Evolutionary conservation across 2,113 vertebrate species (phyloP).

Genomic region (Sinocyclocheilus grahami): DNA sequence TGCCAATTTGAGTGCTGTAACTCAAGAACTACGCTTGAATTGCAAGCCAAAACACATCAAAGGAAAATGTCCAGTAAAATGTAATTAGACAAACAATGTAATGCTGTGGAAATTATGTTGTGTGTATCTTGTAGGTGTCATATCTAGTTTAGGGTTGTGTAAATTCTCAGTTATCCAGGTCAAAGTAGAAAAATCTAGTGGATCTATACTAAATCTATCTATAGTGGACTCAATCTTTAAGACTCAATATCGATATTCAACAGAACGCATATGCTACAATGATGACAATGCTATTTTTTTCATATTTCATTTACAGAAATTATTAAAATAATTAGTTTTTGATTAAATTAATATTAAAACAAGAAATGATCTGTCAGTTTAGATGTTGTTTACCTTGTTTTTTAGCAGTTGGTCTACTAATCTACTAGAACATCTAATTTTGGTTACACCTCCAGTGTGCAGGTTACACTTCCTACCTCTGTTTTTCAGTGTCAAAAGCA

Average conservation of each 20-base stretch:
- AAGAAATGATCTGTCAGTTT: not conserved
- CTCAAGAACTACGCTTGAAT: not conserved
- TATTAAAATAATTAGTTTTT: not conserved
- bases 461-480: not conserved
- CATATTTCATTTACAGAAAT: not conserved
- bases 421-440: not conserved
- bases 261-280: no score
- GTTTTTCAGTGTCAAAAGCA: not conserved
- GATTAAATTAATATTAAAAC: not conserved
- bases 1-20: conserved; percentile 5
- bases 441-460: not conserved
- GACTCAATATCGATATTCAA: not conserved
- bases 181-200: not conserved
- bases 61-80: not conserved
- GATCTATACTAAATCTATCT: not conserved
- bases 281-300: not conserved
- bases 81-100: not conserved
- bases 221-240: not conserved
- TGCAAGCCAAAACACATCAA: not conserved
- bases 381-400: not conserved
- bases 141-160: not conserved
- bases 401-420: not conserved
- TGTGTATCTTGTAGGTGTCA: not conserved
- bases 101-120: not conserved
- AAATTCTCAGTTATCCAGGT: not conserved